These are phyloP conservation scores for Callipepla californica DNA, from an alignment of 2,113 vertebrate species.

Conservation along the genomic window DNA sequence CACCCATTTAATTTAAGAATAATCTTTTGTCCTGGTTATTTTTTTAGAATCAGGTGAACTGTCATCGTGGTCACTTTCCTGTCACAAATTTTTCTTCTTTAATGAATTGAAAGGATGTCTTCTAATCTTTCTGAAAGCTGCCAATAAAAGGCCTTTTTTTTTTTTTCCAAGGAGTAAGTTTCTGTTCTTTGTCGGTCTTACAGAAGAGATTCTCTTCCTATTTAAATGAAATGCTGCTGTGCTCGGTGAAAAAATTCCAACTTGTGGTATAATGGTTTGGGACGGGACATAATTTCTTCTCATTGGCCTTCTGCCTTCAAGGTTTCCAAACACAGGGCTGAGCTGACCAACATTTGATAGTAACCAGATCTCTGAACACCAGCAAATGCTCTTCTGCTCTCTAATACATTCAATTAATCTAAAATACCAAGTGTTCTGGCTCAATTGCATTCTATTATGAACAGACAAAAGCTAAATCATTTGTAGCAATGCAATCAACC, in stretches of 20 bases:
- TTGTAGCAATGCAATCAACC: neutral
- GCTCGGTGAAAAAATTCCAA: conserved; percentile 14
- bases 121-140: neutral
- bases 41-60: neutral
- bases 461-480: neutral
- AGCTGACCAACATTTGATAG: neutral
- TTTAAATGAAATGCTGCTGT: conserved; percentile 21
- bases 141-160: fast-evolving
- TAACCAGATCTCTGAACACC: neutral
- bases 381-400: neutral
- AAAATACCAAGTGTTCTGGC: neutral
- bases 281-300: conserved; percentile 1
- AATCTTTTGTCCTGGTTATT: neutral
- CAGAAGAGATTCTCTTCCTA: conserved; percentile 25
- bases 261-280: neutral
- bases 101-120: neutral
- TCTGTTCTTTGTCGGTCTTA: conserved; percentile 53
- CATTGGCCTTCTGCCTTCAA: neutral
- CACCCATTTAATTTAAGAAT: conserved; percentile 28
- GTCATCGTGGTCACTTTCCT: neutral
- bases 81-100: neutral
- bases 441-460: neutral
- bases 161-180: neutral
- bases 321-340: neutral
- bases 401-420: neutral